These are phyloP conservation scores for Cryptosula pallasiana DNA, from an alignment of 2,888 invertebrate genomes.

Conservation along the genomic window DNA sequence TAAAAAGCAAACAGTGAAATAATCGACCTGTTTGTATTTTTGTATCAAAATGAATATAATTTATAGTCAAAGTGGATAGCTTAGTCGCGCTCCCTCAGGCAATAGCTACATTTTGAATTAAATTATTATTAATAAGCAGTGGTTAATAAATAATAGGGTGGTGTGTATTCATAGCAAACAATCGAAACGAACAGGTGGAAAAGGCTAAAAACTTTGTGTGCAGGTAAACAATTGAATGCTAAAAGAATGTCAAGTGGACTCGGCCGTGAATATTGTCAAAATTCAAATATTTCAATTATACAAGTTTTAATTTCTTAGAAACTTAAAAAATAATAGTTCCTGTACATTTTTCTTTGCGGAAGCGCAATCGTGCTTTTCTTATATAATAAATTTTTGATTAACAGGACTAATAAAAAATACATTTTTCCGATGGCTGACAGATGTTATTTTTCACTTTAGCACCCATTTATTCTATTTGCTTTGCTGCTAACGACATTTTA, in stretches of 20 bases:
- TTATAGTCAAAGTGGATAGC: background rate
- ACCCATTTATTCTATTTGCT: no score
- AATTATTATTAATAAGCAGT: background rate
- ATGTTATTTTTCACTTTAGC: no score
- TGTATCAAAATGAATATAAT: background rate
- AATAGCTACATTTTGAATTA: background rate
- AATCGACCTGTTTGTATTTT: constrained; percentile 2
- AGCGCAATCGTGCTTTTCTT: no score
- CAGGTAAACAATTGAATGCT: background rate
- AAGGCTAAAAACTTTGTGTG: background rate
- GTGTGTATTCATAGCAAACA: background rate
- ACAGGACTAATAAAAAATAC: no score
- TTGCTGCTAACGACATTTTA: no score
- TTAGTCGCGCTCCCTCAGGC: background rate
- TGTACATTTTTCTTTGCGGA: no score
- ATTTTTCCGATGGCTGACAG: no score
- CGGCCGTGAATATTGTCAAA: no score
- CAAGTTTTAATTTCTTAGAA: no score
- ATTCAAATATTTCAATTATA: no score
- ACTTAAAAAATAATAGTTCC: no score
- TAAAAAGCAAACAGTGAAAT: background rate
- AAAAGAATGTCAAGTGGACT: background rate
- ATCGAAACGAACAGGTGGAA: background rate
- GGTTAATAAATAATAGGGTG: background rate
- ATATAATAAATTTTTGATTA: no score